A percentile compares a stretch with the other conserved stretches of the same genome.
These are phyloP conservation scores for Leptosomus discolor DNA, from an alignment of 2,113 vertebrate genomes.

Conservation along the genomic window DNA sequence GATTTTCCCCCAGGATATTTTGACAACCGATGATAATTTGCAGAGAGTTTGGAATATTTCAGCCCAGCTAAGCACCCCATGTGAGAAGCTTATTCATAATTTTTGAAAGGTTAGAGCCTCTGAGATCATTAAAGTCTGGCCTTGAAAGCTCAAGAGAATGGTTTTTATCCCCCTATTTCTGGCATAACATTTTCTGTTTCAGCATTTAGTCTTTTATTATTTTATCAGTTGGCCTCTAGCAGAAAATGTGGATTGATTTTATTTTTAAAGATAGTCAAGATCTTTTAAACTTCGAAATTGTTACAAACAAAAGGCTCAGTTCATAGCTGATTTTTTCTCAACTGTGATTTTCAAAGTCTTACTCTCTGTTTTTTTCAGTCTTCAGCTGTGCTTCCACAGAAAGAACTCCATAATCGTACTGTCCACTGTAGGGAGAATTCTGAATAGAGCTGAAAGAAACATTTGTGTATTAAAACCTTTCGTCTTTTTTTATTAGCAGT, in stretches of 20 bases:
- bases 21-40: not conserved
- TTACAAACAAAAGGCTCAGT: not conserved
- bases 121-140: not conserved
- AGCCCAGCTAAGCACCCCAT: not conserved
- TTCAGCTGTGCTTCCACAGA: not conserved
- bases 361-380: not conserved
- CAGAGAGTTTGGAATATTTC: not conserved
- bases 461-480: not conserved
- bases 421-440: not conserved
- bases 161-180: not conserved
- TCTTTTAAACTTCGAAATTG: not conserved
- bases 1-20: not conserved
- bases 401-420: not conserved
- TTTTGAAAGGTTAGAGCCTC: not conserved
- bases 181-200: not conserved
- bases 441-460: not conserved
- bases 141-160: not conserved
- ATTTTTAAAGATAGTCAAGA: not conserved
- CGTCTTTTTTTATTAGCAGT: not conserved
- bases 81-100: not conserved
- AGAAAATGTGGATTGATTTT: not conserved
- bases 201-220: not conserved
- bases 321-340: not conserved
- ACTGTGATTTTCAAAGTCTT: not conserved
- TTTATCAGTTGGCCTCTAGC: not conserved